Base-by-base conservation (phyloP, 2,888 invertebrate species). In the Boloria euphrosyne region DNA sequence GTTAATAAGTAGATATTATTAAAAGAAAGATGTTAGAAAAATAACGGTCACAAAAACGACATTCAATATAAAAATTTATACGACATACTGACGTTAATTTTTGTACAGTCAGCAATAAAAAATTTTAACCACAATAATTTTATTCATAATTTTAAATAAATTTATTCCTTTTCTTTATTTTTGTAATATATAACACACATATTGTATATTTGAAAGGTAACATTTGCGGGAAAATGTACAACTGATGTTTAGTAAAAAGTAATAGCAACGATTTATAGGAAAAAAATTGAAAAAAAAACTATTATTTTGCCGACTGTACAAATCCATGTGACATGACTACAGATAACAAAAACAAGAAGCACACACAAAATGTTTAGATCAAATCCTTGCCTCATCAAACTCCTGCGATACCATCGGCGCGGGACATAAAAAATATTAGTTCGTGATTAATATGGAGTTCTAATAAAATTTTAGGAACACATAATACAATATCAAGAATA, bases 331-430 rank as follows among this genome's bases (percentile, higher is more conserved):
- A 71, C 68, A 58, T 65, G 60, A 67, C 22, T 64, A 67, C 18
- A 55, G 49, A 69, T 66, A 74, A 68, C 62, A 43, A 66, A n/a
- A 65, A 71, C 62, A 71, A 57, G 31, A 79, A 77, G 79, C 79
- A 79, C 75, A 77, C 77, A 61, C 72, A 74, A 69, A 71, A 71
- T 57, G 55, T 57, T 49, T 69, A 50, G 57, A 66, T 66, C 51
- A 68, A 68, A 66, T 74, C 60, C 77, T 78, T 78, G 77, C 78
- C 78, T 78, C 76, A 93, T 94, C 77, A 95, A 91, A 94, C 95
- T 95, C 94, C 95, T 95, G 89, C 74, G 69, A 78, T 76, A 59
- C 47, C 59, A 59, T 74, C 74, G 67, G 78, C 83, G 76, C 72
- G 76, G 80, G 76, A 75, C 82, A 84, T 80, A 85, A 87, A 88